Conservation (phyloP, 2,888 invertebrate species). For the Protodeltote pygarga region DNA sequence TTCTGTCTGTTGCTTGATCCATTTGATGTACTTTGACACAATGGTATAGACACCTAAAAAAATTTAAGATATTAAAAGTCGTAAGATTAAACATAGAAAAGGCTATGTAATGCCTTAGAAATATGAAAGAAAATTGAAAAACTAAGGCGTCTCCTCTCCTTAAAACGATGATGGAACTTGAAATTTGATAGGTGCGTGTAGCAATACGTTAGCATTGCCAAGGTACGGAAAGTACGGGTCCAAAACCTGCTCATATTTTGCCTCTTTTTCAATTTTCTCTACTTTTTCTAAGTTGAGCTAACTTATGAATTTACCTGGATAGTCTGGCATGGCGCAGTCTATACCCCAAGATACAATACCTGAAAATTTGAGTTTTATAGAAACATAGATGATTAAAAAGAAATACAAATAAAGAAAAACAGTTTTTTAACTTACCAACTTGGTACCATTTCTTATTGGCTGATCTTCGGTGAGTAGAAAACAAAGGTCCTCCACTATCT, state of each 20-base stretch:
- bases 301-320: constrained; percentile 73
- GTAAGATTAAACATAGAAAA: not conserved
- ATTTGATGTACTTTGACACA: constrained; percentile 81
- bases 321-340: constrained; percentile 88
- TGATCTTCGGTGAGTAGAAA: constrained; percentile 77
- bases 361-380: too few species aligned
- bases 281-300: too few species aligned
- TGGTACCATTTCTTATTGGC: constrained; percentile 83
- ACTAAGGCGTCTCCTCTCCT: too few species aligned
- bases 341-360: constrained; percentile 91
- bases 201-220: too few species aligned
- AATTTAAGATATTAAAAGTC: constrained; percentile 9
- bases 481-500: constrained; percentile 90
- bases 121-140: too few species aligned
- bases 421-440: constrained; percentile 82
- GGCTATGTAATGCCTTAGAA: too few species aligned
- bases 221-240: too few species aligned
- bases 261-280: too few species aligned
- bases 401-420: not conserved
- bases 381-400: too few species aligned
- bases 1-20: constrained; percentile 80
- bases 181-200: too few species aligned
- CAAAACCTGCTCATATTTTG: too few species aligned
- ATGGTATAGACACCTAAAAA: constrained; percentile 87
- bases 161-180: too few species aligned